These are phyloP conservation scores for Idaea biselata DNA, from an alignment of 2,888 invertebrate species.

Conservation along the genomic window DNA sequence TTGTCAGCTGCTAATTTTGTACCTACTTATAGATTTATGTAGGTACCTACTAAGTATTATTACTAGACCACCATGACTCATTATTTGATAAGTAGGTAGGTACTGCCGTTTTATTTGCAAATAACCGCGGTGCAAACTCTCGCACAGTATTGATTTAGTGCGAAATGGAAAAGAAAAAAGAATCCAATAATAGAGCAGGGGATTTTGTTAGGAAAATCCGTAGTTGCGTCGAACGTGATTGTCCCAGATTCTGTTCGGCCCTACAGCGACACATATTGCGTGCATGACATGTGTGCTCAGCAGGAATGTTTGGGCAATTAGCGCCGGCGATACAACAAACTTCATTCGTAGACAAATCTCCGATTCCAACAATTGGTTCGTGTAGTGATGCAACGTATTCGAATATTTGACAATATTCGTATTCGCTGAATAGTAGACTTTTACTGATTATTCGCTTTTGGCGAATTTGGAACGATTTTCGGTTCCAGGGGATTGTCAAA, in stretches of 20 bases:
- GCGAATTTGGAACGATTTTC: too few relatives aligned
- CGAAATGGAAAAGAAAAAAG: not conserved
- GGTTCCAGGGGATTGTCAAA: too few relatives aligned
- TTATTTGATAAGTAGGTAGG: too few relatives aligned
- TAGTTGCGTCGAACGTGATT: constrained; percentile 3
- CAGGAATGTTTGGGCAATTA: constrained; percentile 57
- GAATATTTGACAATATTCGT: too few relatives aligned
- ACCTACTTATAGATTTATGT: not conserved
- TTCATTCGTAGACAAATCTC: constrained; percentile 7
- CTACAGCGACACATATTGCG: constrained; percentile 67
- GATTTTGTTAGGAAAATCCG: constrained; percentile 9
- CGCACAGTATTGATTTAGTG: not conserved
- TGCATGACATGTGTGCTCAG: constrained; percentile 60
- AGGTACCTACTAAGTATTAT: not conserved
- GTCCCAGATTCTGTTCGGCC: not conserved
- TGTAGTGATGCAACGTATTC: too few relatives aligned
- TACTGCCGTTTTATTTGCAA: not conserved
- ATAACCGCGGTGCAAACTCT: not conserved
- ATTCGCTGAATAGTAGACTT: too few relatives aligned
- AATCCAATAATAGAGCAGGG: not conserved
- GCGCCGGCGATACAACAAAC: constrained; percentile 23
- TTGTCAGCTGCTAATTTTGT: not conserved
- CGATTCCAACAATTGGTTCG: not conserved
- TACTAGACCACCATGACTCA: too few relatives aligned
- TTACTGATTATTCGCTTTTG: too few relatives aligned